Evolutionary conservation across 2,888 invertebrate species (phyloP).

Genomic region (Neoitamus cyanurus): DNA sequence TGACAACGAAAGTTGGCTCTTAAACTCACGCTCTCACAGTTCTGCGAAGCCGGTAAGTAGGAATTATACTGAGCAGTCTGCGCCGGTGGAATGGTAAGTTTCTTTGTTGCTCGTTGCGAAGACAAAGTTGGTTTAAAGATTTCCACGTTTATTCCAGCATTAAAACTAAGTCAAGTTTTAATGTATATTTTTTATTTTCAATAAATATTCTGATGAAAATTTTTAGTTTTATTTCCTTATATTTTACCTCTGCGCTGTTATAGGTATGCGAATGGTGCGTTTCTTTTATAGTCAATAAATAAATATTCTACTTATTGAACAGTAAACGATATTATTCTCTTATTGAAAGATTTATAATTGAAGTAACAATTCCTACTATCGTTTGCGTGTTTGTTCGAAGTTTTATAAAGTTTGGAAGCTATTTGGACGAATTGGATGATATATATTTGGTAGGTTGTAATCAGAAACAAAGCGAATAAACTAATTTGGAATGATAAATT

Average conservation of each 20-base stretch:
- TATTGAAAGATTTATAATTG: too few species aligned
- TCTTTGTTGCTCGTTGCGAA: background rate
- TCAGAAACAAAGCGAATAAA: too few species aligned
- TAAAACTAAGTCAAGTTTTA: background rate
- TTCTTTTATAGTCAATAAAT: too few species aligned
- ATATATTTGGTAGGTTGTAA: too few species aligned
- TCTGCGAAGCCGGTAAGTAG: background rate
- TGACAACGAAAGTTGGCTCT: constrained; percentile 16
- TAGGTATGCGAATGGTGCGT: too few species aligned
- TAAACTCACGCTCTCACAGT: background rate
- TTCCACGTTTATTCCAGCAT: background rate
- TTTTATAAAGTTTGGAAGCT: too few species aligned
- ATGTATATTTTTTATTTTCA: background rate
- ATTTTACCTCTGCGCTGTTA: background rate
- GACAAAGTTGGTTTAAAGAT: background rate
- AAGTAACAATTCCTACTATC: too few species aligned
- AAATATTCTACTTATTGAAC: too few species aligned
- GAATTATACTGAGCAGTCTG: background rate
- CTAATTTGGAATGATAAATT: too few species aligned
- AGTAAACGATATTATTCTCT: too few species aligned
- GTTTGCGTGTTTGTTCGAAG: too few species aligned
- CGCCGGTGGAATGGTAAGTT: background rate
- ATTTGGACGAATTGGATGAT: too few species aligned
- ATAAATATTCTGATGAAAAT: background rate
- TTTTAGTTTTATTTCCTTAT: background rate